A percentile compares a stretch with the other conserved stretches of the same genome.
These are phyloP conservation scores for Drosophila putrida DNA, from an alignment of 2,888 invertebrate species.

Conservation along the genomic window DNA sequence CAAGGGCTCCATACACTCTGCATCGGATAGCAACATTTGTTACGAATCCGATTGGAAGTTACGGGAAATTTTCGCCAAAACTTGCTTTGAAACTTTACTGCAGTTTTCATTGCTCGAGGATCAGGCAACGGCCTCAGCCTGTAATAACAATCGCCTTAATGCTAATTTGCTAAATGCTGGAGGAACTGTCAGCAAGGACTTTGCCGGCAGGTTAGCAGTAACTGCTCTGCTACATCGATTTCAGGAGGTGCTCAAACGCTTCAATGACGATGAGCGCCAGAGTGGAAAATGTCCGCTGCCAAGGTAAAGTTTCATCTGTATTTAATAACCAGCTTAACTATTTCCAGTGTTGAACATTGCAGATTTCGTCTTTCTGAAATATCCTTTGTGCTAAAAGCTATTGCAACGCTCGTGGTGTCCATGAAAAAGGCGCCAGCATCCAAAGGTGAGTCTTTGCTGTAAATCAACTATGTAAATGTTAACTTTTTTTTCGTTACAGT, in stretches of 20 bases:
- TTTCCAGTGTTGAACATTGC: background rate
- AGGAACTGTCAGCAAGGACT: conserved; percentile 86
- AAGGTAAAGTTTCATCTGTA: conserved; percentile 86
- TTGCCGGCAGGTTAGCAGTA: conserved; percentile 93
- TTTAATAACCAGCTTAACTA: background rate
- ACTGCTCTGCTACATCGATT: conserved; percentile 96
- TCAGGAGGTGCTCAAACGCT: conserved; percentile 95
- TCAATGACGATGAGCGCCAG: conserved; percentile 93
- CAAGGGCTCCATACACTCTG: conserved; percentile 94
- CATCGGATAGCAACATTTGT: conserved; percentile 88
- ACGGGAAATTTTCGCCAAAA: conserved; percentile 97
- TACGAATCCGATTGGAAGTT: conserved; percentile 93
- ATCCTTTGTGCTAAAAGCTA: conserved; percentile 97
- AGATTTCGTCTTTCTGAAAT: conserved; percentile 98
- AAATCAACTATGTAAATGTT: too few relatives aligned
- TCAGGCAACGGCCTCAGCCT: conserved; percentile 82
- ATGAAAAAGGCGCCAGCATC: conserved; percentile 96
- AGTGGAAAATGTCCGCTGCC: conserved; percentile 95
- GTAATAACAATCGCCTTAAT: conserved; percentile 85
- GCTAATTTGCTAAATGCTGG: conserved; percentile 66
- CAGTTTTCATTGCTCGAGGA: conserved; percentile 96
- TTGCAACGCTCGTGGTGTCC: conserved; percentile 95
- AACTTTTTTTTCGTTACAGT: conserved; percentile 86
- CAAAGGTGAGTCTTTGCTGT: conserved; percentile 87
- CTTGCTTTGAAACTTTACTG: conserved; percentile 97